A percentile compares a stretch with the other conserved stretches of the same genome.
Conservation (phyloP, 2,113 vertebrate genomes). For the Lota lota region DNA sequence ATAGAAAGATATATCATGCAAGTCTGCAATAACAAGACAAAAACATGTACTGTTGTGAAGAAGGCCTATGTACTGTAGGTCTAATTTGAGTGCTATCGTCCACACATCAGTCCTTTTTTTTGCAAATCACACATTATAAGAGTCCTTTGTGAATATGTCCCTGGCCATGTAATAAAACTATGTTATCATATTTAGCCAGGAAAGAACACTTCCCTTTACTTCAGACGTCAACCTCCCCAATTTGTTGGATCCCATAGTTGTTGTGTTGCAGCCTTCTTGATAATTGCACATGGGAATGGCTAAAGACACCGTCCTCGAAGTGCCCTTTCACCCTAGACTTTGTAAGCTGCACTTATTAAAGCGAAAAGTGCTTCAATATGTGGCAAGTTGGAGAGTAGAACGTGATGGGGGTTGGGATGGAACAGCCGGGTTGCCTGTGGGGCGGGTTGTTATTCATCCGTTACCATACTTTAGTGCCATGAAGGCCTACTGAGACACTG, state of each 20-base stretch:
- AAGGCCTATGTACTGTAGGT: not conserved
- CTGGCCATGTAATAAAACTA: too few relatives aligned
- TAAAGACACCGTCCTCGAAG: constrained; percentile 85
- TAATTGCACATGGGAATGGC: constrained; percentile 71
- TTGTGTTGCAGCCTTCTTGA: constrained; percentile 48
- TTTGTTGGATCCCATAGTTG: constrained; percentile 17
- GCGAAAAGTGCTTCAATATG: constrained; percentile 99
- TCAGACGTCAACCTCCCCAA: constrained; percentile 23
- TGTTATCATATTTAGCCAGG: not conserved
- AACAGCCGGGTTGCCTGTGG: constrained; percentile 38
- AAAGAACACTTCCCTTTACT: constrained; percentile 25
- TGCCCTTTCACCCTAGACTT: constrained; percentile 97
- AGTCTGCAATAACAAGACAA: not conserved
- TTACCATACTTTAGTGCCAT: constrained; percentile 29
- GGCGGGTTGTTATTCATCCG: constrained; percentile 41
- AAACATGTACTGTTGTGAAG: not conserved
- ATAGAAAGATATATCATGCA: constrained; percentile 38
- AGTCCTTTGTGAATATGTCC: too few relatives aligned
- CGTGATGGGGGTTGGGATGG: constrained; percentile 64
- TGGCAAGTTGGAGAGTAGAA: constrained; percentile 65
- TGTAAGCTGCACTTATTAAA: constrained; percentile 97
- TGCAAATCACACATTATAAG: too few relatives aligned
- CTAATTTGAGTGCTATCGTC: not conserved
- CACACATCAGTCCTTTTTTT: too few relatives aligned
- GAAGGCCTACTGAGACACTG: too few relatives aligned